Conservation (phyloP, 2,797 vertebrate species). For the Naso thynnoides region DNA sequence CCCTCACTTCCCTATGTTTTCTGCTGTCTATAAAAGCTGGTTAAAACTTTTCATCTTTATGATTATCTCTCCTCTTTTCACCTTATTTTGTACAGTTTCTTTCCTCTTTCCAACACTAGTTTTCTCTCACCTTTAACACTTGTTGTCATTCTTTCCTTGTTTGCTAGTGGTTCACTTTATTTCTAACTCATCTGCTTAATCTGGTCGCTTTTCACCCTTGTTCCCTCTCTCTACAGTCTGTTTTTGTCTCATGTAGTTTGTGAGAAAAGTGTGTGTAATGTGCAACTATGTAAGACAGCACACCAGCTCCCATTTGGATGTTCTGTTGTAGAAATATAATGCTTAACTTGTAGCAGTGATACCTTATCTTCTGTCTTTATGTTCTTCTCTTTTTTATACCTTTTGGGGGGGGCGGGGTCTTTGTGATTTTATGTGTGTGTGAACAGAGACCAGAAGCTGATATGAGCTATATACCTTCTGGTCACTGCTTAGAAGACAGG, state of each 20-base stretch:
- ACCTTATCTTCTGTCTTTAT: slow-evolving; percentile 37
- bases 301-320: slow-evolving; percentile 25
- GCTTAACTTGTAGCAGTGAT: slow-evolving; percentile 25
- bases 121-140: not conserved
- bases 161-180: not conserved
- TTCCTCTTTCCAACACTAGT: not conserved
- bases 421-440: slow-evolving; percentile 26
- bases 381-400: slow-evolving; percentile 20
- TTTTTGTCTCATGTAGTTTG: slow-evolving; percentile 8
- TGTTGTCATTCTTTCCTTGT: not conserved
- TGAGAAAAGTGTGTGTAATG: slow-evolving; percentile 14
- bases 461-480: slow-evolving; percentile 26
- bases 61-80: not conserved
- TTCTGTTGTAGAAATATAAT: slow-evolving; percentile 42
- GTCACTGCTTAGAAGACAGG: slow-evolving; percentile 19
- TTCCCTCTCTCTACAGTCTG: not conserved
- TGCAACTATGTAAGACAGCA: slow-evolving; percentile 9
- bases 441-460: slow-evolving; percentile 48
- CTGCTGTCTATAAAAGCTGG: not conserved
- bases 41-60: not conserved
- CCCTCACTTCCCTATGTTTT: slow-evolving; percentile 3
- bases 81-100: not conserved
- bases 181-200: not conserved
- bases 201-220: not conserved
- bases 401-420: slow-evolving; percentile 5